Evolutionary conservation across 2,113 vertebrate species (phyloP).

Genomic region (Anthoscopus minutus): DNA sequence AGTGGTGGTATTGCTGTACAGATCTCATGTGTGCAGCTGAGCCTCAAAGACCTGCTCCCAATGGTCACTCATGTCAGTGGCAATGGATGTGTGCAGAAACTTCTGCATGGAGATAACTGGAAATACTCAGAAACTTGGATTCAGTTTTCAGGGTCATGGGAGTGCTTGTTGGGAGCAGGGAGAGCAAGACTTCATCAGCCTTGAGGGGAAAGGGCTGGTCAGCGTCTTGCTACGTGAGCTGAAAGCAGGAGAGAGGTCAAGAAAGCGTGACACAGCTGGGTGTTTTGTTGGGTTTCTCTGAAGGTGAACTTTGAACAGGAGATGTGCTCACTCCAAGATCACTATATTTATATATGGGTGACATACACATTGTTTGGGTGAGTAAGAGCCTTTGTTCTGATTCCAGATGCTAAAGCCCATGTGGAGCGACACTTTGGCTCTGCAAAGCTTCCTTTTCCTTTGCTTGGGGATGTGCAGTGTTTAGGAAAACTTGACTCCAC

Average conservation of each 20-base stretch:
- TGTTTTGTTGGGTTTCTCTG: neutral
- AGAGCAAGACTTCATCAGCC: neutral
- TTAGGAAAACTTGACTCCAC: neutral
- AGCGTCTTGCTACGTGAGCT: accelerated
- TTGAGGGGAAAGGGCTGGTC: neutral
- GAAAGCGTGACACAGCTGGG: neutral
- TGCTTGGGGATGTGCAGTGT: neutral
- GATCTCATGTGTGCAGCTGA: accelerated
- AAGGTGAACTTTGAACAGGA: slow-evolving; percentile 22
- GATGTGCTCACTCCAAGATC: neutral
- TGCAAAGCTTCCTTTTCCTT: slow-evolving; percentile 47
- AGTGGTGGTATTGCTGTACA: neutral
- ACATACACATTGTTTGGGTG: slow-evolving; percentile 6
- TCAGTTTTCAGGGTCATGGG: neutral
- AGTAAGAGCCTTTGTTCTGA: slow-evolving; percentile 11
- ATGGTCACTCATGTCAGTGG: accelerated
- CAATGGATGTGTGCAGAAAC: neutral
- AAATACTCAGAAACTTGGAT: neutral
- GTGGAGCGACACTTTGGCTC: neutral
- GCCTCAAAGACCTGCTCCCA: neutral
- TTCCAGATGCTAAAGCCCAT: neutral
- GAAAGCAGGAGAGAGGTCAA: neutral
- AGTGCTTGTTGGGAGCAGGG: neutral
- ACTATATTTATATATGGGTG: neutral
- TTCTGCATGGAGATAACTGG: neutral